phyloP scores from a whole-genome alignment of 2,797 vertebrate genomes.

The Denticeps clupeoides region DNA sequence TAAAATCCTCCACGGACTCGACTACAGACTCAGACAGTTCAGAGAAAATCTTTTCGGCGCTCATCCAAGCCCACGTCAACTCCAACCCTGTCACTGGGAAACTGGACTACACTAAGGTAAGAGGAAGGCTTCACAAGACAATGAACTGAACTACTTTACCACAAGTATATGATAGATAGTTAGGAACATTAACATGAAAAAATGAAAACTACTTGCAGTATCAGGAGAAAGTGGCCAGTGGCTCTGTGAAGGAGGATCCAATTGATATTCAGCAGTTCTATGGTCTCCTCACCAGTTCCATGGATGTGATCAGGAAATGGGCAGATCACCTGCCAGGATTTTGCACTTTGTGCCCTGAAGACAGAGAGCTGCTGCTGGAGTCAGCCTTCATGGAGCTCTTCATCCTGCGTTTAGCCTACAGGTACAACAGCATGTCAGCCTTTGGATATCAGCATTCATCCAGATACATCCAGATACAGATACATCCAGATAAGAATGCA shows the following conservation, averaged over 20 bases:
- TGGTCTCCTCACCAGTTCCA: slow-evolving; percentile 75
- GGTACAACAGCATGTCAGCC: too few species aligned
- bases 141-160: too few species aligned
- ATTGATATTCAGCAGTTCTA: slow-evolving; percentile 90
- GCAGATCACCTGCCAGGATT: slow-evolving; percentile 87
- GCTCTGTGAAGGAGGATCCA: slow-evolving; percentile 79
- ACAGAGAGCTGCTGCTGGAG: slow-evolving; percentile 88
- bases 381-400: slow-evolving; percentile 93
- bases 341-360: slow-evolving; percentile 70
- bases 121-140: too few species aligned
- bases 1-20: slow-evolving; percentile 65
- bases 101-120: slow-evolving; percentile 93
- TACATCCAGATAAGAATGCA: too few species aligned
- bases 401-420: slow-evolving; percentile 87
- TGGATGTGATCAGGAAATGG: slow-evolving; percentile 87
- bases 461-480: too few species aligned
- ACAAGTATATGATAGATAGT: too few species aligned
- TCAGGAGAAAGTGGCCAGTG: slow-evolving; percentile 65
- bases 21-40: slow-evolving; percentile 50
- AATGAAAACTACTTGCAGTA: too few species aligned
- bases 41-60: slow-evolving; percentile 74
- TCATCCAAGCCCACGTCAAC: slow-evolving; percentile 82
- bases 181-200: too few species aligned
- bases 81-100: slow-evolving; percentile 73
- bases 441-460: too few species aligned